Base-by-base conservation (phyloP, 2,797 vertebrate species). In the Masticophis lateralis region DNA sequence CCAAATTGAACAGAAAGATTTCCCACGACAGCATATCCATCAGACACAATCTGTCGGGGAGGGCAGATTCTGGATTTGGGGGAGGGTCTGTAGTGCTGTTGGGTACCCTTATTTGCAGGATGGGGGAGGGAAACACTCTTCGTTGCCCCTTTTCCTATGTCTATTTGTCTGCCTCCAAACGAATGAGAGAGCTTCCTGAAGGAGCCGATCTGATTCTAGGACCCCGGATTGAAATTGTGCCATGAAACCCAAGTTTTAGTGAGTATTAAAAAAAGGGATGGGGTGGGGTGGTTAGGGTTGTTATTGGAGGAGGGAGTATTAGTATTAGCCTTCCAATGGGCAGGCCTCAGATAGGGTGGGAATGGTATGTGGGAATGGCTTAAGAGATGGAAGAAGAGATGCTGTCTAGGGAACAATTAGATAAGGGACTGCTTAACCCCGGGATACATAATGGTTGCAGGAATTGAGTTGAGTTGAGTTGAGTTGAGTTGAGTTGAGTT, bases 171-270 rank as follows among this genome's bases (percentile, higher is more conserved):
- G 32, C 87, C 27, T 55, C 13, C 25, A 4, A 37, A 37, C 13
- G 69, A 90, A 88, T 5, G 27, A 12, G 92, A 86, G 74, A 37
- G 92, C 55, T 93, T 93, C 89, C 89, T 60, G 86, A 55, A 91
- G 27, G 55, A 32, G 27, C 56, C 12, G 43, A 28, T n/a, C 61
- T 27, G 4, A 18, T 59, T 55, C 53, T 32, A 87, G 69, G 13
- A 5, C 3, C 12, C 16, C 12, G 0, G 32, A 22, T 2, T 28
- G 28, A 86, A 63, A 18, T 0, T 11, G 51, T 47, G 14, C 28
- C 57, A 5, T 87, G 18, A 69, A 90, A 51, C 51, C 47, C 16
- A 32, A 43, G 74, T 0, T 79, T 43, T 20, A 79, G 74, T 74
- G 69, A 74, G 69, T 79, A 79, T 79, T 79, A 79, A 79, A 79